phyloP scores from a whole-genome alignment of 2,113 vertebrate genomes.

The Trogon melanurus region DNA sequence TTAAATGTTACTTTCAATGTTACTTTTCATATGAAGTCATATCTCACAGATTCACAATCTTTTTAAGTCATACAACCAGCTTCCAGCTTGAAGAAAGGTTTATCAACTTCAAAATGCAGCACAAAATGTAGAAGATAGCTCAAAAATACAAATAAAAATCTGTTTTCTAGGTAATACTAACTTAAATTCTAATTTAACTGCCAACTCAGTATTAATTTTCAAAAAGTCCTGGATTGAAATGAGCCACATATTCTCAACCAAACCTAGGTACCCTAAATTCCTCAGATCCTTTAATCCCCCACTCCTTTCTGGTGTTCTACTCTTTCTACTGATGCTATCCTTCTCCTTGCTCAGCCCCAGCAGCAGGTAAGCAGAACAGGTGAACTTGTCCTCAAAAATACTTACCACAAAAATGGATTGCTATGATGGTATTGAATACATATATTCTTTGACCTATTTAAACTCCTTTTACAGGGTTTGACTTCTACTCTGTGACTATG shows the following conservation, averaged over 20 bases:
- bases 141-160: not conserved
- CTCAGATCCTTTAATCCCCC: not conserved
- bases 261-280: not conserved
- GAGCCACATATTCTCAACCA: rapidly evolving
- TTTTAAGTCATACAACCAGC: not conserved
- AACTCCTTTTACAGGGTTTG: not conserved
- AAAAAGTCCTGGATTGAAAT: not conserved
- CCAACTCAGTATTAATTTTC: not conserved
- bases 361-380: not conserved
- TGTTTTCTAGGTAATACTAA: not conserved
- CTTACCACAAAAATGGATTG: not conserved
- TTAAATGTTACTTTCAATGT: not conserved
- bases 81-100: not conserved
- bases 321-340: not conserved
- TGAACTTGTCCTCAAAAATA: not conserved
- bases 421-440: not conserved
- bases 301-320: not conserved
- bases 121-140: not conserved
- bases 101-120: not conserved
- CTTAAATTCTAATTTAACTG: not conserved
- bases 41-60: not conserved
- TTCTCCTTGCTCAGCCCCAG: not conserved
- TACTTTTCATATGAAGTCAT: not conserved
- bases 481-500: not conserved
- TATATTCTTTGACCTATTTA: not conserved